Base-by-base conservation (phyloP, 2,113 vertebrate genomes). In the Echinops telfairi region DNA sequence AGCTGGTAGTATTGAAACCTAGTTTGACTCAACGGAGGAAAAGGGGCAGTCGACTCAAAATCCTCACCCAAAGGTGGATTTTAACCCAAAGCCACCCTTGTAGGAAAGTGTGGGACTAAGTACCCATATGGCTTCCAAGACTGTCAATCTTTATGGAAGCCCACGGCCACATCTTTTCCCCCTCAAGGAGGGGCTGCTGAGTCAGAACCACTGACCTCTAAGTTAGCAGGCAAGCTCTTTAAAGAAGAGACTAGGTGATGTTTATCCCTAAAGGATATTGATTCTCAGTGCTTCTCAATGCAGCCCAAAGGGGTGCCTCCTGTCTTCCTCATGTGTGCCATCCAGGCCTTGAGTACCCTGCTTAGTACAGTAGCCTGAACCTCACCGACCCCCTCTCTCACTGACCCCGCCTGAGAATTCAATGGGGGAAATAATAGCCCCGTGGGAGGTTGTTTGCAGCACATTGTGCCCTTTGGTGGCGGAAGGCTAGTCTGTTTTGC, bases 401-500 rank as follows among this genome's bases (percentile, higher is more conserved):
- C 40, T 38, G 86, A 80, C 7, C 2, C 57, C 60, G n/a, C 90
- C 7, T 64, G 89, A 92, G 93, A 95, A 93, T 94, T 90, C 43
- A n/a, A 96, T 95, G 92, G 90, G n/a, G 86, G 78, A 95, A 94
- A 75, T 86, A 77, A 73, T 90, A 89, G 84, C 88, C 86, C 71
- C 8, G 0, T 36, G 33, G 70, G 95, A 95, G 84, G 95, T 60
- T 78, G 82, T 0, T 77, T 79, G 68, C 31, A 57, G 53, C 15
- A 22, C 25, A 2, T 31, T 27, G 29, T 97, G 91, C 87, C 95
- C 96, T 95, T 95, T 66, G 58, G 40, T 94, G 87, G 29, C 81
- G 68, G 90, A 83, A 73, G 96, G 92, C 97, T 88, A 2, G 17
- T 70, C 94, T 97, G 27, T 87, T 96, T 94, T 97, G 94, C 88